These are phyloP conservation scores for Anoplolepis gracilipes DNA, from an alignment of 1,140 invertebrate species.

Conservation along the genomic window DNA sequence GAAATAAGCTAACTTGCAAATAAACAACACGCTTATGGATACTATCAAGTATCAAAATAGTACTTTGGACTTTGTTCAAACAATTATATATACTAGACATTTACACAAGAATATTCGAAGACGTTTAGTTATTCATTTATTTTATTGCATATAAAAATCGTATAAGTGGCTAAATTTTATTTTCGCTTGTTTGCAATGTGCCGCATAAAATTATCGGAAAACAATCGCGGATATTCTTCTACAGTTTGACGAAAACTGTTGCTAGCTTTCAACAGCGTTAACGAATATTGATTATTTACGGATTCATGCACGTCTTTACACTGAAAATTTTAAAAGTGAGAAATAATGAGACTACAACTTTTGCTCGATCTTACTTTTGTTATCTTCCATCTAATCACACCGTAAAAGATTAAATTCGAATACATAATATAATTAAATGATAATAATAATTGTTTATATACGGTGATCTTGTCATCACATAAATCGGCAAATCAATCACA, in stretches of 20 bases:
- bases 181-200: background rate
- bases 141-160: background rate
- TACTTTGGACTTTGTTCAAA: background rate
- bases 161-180: background rate
- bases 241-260: constrained; percentile 18
- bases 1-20: background rate
- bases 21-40: background rate
- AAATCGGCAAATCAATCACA: no score
- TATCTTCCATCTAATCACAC: background rate
- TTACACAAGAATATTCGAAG: background rate
- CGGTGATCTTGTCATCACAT: no score
- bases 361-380: constrained; percentile 20
- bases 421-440: no score
- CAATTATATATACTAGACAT: background rate
- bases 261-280: constrained; percentile 68
- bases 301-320: constrained; percentile 55
- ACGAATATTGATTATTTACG: constrained; percentile 65
- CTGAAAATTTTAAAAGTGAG: constrained; percentile 77
- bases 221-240: background rate
- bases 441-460: no score
- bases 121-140: background rate
- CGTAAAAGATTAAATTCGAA: no score
- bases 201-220: background rate
- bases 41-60: background rate
- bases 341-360: constrained; percentile 75